Evolutionary conservation across 1,140 invertebrate genomes (phyloP).

Genomic region (Anoplolepis gracilipes): DNA sequence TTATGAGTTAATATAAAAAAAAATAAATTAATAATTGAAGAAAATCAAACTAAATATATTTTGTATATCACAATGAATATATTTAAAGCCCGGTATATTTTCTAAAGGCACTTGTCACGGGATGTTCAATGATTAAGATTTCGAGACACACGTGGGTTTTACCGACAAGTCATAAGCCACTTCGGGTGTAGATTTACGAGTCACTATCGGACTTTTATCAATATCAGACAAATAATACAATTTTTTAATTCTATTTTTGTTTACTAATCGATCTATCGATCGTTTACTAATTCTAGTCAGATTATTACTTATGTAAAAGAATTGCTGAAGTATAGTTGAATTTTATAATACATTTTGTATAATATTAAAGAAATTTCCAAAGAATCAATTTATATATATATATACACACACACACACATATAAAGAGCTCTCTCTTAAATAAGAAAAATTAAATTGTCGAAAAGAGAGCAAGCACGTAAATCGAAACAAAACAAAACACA

Average conservation of each 20-base stretch:
- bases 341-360: not conserved
- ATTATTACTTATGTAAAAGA: not conserved
- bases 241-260: not conserved
- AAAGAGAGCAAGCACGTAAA: too few species aligned
- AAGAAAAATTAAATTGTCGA: too few species aligned
- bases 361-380: too few species aligned
- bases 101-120: slow-evolving; percentile 2
- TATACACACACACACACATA: too few species aligned
- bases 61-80: not conserved
- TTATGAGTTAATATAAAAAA: slow-evolving; percentile 39
- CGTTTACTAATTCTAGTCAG: not conserved
- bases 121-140: slow-evolving; percentile 3
- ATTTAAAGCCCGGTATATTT: not conserved
- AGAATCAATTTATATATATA: too few species aligned
- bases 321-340: not conserved
- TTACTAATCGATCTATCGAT: too few species aligned
- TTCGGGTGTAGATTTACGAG: not conserved
- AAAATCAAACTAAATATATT: not conserved
- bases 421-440: too few species aligned
- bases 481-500: too few species aligned
- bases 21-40: not conserved
- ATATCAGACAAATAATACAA: slow-evolving; percentile 21
- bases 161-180: not conserved
- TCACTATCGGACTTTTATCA: not conserved
- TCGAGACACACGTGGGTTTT: not conserved